These are phyloP conservation scores for Aplocera efformata DNA, from an alignment of 2,888 invertebrate species.

Conservation along the genomic window DNA sequence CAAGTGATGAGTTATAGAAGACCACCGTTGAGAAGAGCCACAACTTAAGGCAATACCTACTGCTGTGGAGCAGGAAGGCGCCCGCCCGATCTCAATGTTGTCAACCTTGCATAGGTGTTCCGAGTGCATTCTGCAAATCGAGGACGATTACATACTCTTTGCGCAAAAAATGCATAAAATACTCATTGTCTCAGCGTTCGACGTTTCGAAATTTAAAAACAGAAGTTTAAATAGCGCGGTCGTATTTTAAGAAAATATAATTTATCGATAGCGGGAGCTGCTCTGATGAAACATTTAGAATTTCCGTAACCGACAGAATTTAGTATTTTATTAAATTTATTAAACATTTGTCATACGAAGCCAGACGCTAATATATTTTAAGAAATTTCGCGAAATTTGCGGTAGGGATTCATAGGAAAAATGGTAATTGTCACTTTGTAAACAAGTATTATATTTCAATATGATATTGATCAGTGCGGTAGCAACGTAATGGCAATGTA, in stretches of 20 bases:
- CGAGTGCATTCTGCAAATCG: slow-evolving; percentile 38
- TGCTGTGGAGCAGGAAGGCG: slow-evolving; percentile 45
- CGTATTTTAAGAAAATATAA: slow-evolving; percentile 27
- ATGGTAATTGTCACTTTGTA: too few species aligned
- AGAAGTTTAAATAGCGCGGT: slow-evolving; percentile 7
- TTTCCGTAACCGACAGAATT: slow-evolving; percentile 25
- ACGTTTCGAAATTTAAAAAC: slow-evolving; percentile 5
- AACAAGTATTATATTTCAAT: too few species aligned
- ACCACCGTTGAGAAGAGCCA: slow-evolving; percentile 33
- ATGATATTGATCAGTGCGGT: too few species aligned
- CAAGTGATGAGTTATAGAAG: slow-evolving; percentile 26
- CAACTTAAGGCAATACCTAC: slow-evolving; percentile 30
- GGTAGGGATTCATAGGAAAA: background rate
- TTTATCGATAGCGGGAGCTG: slow-evolving; percentile 30
- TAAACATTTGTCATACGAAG: slow-evolving; percentile 27
- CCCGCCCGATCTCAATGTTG: slow-evolving; percentile 38
- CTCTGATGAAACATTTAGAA: slow-evolving; percentile 34
- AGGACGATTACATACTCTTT: slow-evolving; percentile 30
- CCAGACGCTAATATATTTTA: slow-evolving; percentile 24
- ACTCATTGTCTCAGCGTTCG: slow-evolving; percentile 8
- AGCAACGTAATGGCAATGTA: too few species aligned
- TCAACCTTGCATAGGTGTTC: slow-evolving; percentile 44
- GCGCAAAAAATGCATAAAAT: slow-evolving; percentile 12
- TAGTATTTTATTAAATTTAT: slow-evolving; percentile 34
- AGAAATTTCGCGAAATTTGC: slow-evolving; percentile 21